Evolutionary conservation across 2,797 vertebrate species (phyloP).

Genomic region (Poeciliopsis gracilis): DNA sequence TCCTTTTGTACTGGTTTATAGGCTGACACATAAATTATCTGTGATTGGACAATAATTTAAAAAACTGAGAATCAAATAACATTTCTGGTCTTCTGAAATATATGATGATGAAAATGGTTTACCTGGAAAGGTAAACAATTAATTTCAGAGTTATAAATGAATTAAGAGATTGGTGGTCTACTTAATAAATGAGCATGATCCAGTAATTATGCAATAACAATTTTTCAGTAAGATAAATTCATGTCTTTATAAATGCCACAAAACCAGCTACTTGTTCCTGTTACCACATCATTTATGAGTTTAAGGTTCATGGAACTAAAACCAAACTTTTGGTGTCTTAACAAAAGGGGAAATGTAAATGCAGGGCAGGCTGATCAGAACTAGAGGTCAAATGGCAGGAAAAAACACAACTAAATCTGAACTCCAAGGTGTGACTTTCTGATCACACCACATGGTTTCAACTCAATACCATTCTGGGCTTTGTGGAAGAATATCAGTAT

Average conservation of each 20-base stretch:
- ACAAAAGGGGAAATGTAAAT: background rate
- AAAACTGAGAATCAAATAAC: background rate
- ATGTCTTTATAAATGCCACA: background rate
- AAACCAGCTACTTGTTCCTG: background rate
- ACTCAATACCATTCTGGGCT: no score
- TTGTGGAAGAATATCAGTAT: no score
- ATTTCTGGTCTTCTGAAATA: background rate
- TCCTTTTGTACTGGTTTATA: no score
- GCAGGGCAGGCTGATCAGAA: background rate
- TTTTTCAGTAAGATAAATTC: background rate
- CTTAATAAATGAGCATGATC: background rate
- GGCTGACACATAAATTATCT: background rate
- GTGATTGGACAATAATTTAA: background rate
- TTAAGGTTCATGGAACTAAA: background rate
- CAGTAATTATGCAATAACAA: background rate
- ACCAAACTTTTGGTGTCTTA: background rate
- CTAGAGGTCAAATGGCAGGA: background rate
- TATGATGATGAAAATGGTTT: background rate
- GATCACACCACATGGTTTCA: no score
- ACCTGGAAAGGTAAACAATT: background rate
- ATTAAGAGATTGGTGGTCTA: background rate
- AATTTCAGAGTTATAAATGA: background rate
- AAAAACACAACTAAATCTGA: background rate
- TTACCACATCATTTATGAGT: background rate
- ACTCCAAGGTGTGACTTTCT: background rate